Conservation (phyloP, 2,113 vertebrate species). For the Esox niger region DNA sequence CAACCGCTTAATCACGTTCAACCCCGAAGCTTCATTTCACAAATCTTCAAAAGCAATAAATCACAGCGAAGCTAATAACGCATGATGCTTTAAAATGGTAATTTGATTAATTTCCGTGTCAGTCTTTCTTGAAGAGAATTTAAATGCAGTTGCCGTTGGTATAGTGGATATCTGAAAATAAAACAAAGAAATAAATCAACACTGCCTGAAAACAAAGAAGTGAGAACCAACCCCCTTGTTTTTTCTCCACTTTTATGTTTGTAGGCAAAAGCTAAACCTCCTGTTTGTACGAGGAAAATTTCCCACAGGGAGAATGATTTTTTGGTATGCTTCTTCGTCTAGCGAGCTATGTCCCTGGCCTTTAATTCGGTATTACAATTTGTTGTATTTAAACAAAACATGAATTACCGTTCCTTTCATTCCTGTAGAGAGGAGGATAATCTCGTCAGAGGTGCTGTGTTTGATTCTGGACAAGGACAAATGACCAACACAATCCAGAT, state of each 20-base stretch:
- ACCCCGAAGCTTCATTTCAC: conserved; percentile 40
- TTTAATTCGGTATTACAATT: conserved; percentile 17
- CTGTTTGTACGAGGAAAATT: no score
- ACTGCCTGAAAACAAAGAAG: no score
- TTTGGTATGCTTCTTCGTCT: no score
- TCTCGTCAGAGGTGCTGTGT: conserved; percentile 80
- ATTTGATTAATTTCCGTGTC: conserved; percentile 58
- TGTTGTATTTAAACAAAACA: conserved; percentile 39
- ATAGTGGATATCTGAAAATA: conserved; percentile 35
- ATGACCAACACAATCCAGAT: conserved; percentile 80
- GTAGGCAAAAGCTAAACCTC: no score
- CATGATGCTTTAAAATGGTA: conserved; percentile 56
- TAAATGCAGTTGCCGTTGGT: conserved; percentile 39
- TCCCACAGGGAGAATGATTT: no score
- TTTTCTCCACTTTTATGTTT: no score
- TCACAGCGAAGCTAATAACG: conserved; percentile 55
- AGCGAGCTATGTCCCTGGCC: conserved; percentile 10
- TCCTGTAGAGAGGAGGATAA: conserved; percentile 66
- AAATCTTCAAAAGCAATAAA: conserved; percentile 57
- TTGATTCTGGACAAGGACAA: conserved; percentile 87
- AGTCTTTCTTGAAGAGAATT: conserved; percentile 32
- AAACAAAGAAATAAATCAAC: no score
- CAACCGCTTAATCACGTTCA: conserved; percentile 42
- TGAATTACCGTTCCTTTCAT: conserved; percentile 68
- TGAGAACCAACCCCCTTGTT: no score